Evolutionary conservation across 2,797 vertebrate species (phyloP).

Genomic region (Enteromius viviparus): DNA sequence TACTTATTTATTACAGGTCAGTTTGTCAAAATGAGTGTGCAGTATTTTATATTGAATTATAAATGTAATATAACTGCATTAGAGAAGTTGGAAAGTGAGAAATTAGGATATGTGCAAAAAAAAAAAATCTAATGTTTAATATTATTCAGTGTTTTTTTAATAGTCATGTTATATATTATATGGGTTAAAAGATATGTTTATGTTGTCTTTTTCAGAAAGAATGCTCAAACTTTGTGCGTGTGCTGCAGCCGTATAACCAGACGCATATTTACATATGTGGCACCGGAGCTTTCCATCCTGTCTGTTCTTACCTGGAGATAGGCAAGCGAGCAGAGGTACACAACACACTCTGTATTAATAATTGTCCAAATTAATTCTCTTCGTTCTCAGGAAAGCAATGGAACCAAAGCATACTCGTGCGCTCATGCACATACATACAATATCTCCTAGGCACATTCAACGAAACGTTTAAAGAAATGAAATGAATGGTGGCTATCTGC

Average conservation of each 20-base stretch:
- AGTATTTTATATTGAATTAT: not conserved
- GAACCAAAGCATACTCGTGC: not conserved
- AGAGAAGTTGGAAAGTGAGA: not conserved
- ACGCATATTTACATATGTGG: conserved; percentile 96
- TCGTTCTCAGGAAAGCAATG: not conserved
- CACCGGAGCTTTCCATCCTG: conserved; percentile 96
- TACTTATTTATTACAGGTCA: not conserved
- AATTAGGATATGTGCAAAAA: not conserved
- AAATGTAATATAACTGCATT: not conserved
- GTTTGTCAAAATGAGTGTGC: not conserved
- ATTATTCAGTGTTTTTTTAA: not conserved
- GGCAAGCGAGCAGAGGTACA: conserved; percentile 94
- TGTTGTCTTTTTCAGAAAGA: conserved; percentile 82
- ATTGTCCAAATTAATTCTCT: not conserved
- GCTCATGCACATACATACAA: conserved; percentile 16
- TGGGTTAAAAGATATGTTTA: conserved; percentile 4
- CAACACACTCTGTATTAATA: not conserved
- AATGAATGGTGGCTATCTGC: conserved; percentile 48
- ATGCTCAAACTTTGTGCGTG: conserved; percentile 97
- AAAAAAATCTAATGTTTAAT: not conserved
- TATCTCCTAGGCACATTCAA: conserved; percentile 29
- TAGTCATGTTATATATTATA: not conserved
- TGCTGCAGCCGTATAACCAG: conserved; percentile 93
- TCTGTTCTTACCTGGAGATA: conserved; percentile 94
- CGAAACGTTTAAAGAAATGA: conserved; percentile 32